phyloP scores from a whole-genome alignment of 2,113 vertebrate genomes.

The Anseranas semipalmata region DNA sequence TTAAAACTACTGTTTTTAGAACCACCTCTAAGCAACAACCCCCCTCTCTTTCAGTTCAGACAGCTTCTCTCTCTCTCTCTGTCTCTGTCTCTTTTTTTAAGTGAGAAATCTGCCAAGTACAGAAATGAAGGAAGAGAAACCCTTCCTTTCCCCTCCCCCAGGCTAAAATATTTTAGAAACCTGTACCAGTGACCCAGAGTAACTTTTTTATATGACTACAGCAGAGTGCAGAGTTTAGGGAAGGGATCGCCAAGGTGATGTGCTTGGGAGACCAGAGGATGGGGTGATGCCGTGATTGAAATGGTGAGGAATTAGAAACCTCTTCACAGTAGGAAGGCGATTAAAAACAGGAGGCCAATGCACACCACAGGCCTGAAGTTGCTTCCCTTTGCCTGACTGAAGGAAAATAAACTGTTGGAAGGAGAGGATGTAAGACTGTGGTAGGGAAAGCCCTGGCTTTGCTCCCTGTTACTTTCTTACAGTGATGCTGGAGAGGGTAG shows the following conservation, averaged over 20 bases:
- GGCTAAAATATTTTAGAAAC: not conserved
- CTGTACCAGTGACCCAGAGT: not conserved
- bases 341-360: not conserved
- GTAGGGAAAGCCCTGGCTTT: slow-evolving; percentile 13
- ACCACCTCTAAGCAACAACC: not conserved
- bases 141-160: not conserved
- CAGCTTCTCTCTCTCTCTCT: not conserved
- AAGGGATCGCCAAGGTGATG: not conserved
- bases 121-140: not conserved
- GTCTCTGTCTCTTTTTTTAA: not conserved
- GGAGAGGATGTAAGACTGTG: slow-evolving; percentile 1
- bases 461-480: not conserved
- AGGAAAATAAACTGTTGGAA: not conserved
- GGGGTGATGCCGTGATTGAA: not conserved
- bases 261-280: not conserved
- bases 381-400: not conserved
- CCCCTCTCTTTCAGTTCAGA: not conserved
- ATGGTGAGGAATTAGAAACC: not conserved
- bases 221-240: not conserved
- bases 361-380: not conserved
- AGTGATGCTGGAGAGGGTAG: not conserved
- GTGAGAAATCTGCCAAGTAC: not conserved
- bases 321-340: not conserved
- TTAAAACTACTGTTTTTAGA: not conserved
- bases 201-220: not conserved